Base-by-base conservation (phyloP, 2,888 invertebrate species). In the Biston betularia region DNA sequence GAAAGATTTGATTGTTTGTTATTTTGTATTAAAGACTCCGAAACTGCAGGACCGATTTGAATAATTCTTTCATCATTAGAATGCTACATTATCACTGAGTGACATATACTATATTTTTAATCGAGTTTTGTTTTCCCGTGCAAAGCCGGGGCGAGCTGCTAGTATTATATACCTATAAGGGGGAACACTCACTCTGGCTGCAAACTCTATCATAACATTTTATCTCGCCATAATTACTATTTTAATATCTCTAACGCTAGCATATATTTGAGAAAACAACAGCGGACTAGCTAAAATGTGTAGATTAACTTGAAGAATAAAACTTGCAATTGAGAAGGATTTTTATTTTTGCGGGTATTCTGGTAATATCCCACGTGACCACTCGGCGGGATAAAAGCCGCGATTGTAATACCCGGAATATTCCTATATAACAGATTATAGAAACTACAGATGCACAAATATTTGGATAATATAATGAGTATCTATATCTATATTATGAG, bases 361-460 rank as follows among this genome's bases (percentile, higher is more conserved):
- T 65, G 50, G 59, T 40, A 52, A 83, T 80, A 80, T 79, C 81
- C 82, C 81, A 82, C 79, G 81, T 83, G 84, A 78, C 83, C 84
- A 83, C 81, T 82, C 80, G 79, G 73, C 78, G 77, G 79, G 71
- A 79, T 79, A 81, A 82, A 80, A 74, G 79, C 79, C 71, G 61
- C 69, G 79, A 76, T 70, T 54, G 71, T 73, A 73, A 72, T 70
- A 71, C 68, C 67, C 70, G 42, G 62, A 60, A 63, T 75, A 71
- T 70, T 69, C 74, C 73, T 73, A 73, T 75, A 75, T 24, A 6
- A 40, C 12, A 24, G 58, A 58, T 10, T 58, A 49, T 2, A 6
- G 6, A 42, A 49, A n/a, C 33, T 0, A 7, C 40, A 58, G 49
- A 58, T 49, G 33, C 3, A 40, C 9, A 58, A 48, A 12, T 57